phyloP scores from a whole-genome alignment of 2,113 vertebrate genomes.

The Zosterops pallidus region DNA sequence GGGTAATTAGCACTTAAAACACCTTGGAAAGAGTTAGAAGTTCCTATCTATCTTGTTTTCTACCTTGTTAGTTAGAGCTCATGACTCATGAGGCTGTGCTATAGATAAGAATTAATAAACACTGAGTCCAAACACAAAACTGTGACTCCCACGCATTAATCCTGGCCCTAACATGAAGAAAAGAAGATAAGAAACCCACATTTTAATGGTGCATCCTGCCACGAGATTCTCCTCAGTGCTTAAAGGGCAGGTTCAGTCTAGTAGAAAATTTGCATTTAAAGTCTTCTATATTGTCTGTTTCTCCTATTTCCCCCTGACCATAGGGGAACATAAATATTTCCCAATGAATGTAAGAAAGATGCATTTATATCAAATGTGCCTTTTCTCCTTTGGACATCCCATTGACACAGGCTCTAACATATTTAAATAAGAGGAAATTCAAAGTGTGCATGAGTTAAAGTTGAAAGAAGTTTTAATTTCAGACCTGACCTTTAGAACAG shows the following conservation, averaged over 20 bases:
- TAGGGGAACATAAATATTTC: background rate
- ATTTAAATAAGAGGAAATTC: background rate
- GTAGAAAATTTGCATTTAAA: background rate
- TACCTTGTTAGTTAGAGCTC: too few species aligned
- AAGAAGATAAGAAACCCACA: background rate
- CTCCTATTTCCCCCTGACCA: background rate
- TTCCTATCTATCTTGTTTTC: too few species aligned
- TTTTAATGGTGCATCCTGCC: background rate
- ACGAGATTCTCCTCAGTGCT: background rate
- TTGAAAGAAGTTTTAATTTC: background rate
- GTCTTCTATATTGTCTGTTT: background rate
- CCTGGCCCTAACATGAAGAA: background rate
- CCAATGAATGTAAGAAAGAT: rapidly evolving
- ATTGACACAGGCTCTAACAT: background rate
- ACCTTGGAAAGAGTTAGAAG: too few species aligned
- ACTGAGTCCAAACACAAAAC: too few species aligned
- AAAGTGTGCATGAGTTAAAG: background rate
- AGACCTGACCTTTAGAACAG: background rate
- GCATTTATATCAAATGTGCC: background rate
- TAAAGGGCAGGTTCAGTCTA: background rate
- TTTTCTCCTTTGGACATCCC: background rate
- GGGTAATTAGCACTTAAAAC: background rate
- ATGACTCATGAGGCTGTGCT: too few species aligned
- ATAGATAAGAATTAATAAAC: too few species aligned
- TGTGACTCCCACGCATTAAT: too few species aligned